Evolutionary conservation across 92 coral and sea anemone genomes (phyloP), one percentile per base, ranked within the genome.

Genomic region (Heteractis magnifica): DNA sequence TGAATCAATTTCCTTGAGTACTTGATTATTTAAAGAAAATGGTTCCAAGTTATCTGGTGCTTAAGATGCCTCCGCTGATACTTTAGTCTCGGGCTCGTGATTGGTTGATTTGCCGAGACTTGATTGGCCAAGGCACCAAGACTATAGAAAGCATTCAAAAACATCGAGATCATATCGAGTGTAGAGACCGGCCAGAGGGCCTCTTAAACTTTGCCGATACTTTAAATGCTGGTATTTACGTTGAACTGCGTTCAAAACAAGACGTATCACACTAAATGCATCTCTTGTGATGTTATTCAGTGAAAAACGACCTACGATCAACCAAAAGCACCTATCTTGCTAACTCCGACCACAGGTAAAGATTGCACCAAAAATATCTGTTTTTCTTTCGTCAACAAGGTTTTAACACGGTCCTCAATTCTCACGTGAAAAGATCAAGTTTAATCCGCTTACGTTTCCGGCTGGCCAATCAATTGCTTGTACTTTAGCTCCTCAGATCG

Each of bases 391-490:
- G 73, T 68, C 73, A 68, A 20, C 49, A 5, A 68, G 73, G 6
- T 68, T 13, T 68, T 68, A 65, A 65, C 26, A 14, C 10, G 48
- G 4, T 68, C 73, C 23, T 68, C 49, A 68, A 68, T 68, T 68
- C 23, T 21, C 73, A 26, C 49, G 5, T 68, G 10, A 68, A 68
- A 68, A 68, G 49, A 68, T 68, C 49, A 26, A 20, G 73, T 68
- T 68, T 68, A 68, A 68, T 68, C 73, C 73, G 73, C 73, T 68
- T 68, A 23, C 10, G 49, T 21, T 68, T 68, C 73, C 73, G 48
- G 10, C 73, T 44, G 48, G 10, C 41, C 41, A 68, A 20, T 68
- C 48, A 13, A 68, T 9, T 68, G 73, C 0, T 10, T 14, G 49
- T 10, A 23, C 73, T 68, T 68, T 68, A 68, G 48, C 73, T 18